Base-by-base conservation (phyloP, 1,140 invertebrate species). In the Argopecten irradians region DNA sequence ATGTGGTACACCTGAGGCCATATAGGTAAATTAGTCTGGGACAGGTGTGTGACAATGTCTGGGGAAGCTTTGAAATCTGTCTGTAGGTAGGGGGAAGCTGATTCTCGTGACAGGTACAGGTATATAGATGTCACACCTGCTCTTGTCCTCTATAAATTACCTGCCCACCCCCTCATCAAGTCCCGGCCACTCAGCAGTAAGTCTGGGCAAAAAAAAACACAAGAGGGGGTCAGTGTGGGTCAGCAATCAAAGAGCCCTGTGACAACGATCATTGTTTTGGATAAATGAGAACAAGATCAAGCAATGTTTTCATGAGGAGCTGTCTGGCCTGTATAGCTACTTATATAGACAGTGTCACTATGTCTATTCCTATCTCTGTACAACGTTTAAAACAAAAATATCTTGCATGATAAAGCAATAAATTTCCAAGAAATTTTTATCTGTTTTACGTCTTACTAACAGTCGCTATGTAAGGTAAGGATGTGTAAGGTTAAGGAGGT, bases 231-330 rank as follows among this genome's bases (percentile, higher is more conserved):
- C 55, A 28, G 8, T 0, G 5, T 71, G 55, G 55, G 55, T 71
- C 55, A 71, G 55, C 28, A n/a, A 71, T 71, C 55, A 71, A 71
- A 71, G 55, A 22, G n/a, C 3, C 16, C 1, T n/a, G 5, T 71
- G 55, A 71, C 55, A 71, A 71, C 55, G 3, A 71, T n/a, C 55
- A 71, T 71, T 71, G 55, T 71, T 71, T 71, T 28, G 55, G n/a
- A 71, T 71, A 71, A 71, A 71, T 71, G 55, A 71, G 55, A n/a
- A 71, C 22, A 71, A 71, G 55, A 71, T 71, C 22, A 28, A 71
- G 28, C n/a, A 71, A 2, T 46, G 43, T 46, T 46, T 46, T 19
- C 43, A n/a, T 71, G n/a, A n/a, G 55, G n/a, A 71, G 55, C n/a
- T 71, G 55, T 7, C 43, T 46, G 43, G 19, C n/a, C n/a, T n/a